Evolutionary conservation across 92 coral and sea anemone genomes (phyloP), one percentile per base, ranked within the genome.

Genomic region (Zoanthus gigantus): DNA sequence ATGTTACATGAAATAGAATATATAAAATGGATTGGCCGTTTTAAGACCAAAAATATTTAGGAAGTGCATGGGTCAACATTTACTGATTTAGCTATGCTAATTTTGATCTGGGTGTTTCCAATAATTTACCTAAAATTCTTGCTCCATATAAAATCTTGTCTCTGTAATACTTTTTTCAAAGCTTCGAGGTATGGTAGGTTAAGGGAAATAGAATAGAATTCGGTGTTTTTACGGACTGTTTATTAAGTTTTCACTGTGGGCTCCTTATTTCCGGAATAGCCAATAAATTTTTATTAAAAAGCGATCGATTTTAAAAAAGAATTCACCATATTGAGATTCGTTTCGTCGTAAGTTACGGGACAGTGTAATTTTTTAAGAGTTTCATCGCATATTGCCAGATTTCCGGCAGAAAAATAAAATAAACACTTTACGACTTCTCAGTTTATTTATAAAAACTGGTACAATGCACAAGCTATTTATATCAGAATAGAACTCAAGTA

Each of bases 391-490:
- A 23, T 18, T 42, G 44, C 30, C 45, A 66, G 56, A 46, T 66
- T 68, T 65, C 44, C 61, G 44, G 45, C 23, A 5, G 74, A 16
- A 63, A 45, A 10, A 50, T 66, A 48, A 67, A 66, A 67, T 81
- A 81, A 79, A 66, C 30, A 47, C 61, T 37, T 29, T 46, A 45
- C 10, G 85, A 34, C 52, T 65, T 66, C n/a, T 66, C 71, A 29
- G 85, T 66, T 81, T 81, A 81, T 81, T 81, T 81, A 65, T 81
- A 74, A 46, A 80, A 80, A 53, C 13, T 65, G 58, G 60, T 65
- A 37, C 85, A 80, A 80, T 80, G 75, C 65, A 5, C 85, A 66
- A 13, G 78, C 84, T 86, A 86, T 90, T 79, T 90, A 72, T 77
- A 73, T 77, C 46, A 58, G 0, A 13, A 32, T 8, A 28, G 37